phyloP scores from a whole-genome alignment of 1,140 invertebrate species.

The Leptestheria dahalacensis region DNA sequence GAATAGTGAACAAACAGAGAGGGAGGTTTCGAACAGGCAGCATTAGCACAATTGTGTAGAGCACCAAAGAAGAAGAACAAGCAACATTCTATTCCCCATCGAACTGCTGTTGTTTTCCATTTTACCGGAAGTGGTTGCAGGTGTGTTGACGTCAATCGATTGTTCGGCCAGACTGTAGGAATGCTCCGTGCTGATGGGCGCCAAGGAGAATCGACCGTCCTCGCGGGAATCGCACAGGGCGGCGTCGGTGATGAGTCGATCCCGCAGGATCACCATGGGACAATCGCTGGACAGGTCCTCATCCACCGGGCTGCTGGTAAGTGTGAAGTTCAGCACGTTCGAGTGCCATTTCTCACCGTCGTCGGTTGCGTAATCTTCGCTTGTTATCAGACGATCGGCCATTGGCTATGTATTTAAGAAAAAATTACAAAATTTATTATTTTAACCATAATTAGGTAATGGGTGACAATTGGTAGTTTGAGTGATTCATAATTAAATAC shows the following conservation, averaged over 20 bases:
- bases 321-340: slow-evolving; percentile 29
- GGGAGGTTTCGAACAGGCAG: too few species aligned
- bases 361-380: too few species aligned
- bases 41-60: too few species aligned
- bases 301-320: slow-evolving; percentile 24
- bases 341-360: slow-evolving; percentile 22
- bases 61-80: slow-evolving; percentile 4
- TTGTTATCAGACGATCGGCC: background rate
- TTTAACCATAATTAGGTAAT: too few species aligned
- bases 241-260: slow-evolving; percentile 77
- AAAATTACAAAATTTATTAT: too few species aligned
- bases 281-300: background rate
- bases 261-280: slow-evolving; percentile 52
- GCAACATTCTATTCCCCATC: background rate
- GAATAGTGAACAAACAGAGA: too few species aligned
- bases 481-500: too few species aligned
- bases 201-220: slow-evolving; percentile 32
- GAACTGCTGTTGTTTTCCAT: background rate
- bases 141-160: background rate
- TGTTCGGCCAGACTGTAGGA: slow-evolving; percentile 49
- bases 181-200: slow-evolving; percentile 70
- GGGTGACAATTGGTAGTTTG: too few species aligned
- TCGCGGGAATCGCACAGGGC: slow-evolving; percentile 38
- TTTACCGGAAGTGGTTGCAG: background rate
- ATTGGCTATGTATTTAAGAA: background rate